A percentile compares a stretch with the other conserved stretches of the same genome.
These are phyloP conservation scores for Escarpia spicata DNA, from an alignment of 2,888 invertebrate species.

Conservation along the genomic window DNA sequence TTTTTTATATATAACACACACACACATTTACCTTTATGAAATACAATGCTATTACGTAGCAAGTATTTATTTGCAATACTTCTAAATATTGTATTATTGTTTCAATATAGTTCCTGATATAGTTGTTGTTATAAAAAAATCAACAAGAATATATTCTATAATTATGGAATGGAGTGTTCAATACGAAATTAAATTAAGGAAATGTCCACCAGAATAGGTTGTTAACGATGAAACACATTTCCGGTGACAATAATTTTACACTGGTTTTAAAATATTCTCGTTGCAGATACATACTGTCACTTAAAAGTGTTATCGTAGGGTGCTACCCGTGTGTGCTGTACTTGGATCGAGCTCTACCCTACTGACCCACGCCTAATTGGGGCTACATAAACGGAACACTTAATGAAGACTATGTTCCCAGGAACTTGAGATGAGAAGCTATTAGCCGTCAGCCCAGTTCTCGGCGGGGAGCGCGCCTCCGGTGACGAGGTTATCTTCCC, in stretches of 20 bases:
- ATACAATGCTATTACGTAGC: no score
- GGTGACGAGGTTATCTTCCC: background rate
- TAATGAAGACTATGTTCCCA: background rate
- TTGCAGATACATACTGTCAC: background rate
- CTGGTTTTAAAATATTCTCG: background rate
- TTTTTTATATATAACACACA: no score
- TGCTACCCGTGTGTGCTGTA: background rate
- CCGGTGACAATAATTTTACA: background rate
- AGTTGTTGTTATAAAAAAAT: no score
- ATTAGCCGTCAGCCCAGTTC: background rate
- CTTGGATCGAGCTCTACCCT: background rate
- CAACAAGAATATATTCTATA: no score
- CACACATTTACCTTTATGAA: no score
- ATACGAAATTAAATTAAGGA: no score
- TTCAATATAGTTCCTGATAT: no score
- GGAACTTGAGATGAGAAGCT: background rate
- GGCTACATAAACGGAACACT: background rate
- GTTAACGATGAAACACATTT: no score
- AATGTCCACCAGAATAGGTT: no score
- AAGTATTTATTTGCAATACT: no score
- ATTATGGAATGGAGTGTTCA: no score
- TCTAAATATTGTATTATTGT: no score
- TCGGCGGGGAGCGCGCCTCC: background rate
- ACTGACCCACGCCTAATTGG: background rate
- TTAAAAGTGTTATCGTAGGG: background rate